Evolutionary conservation across 2,797 vertebrate species (phyloP).

Genomic region (Gobio occitaniae): DNA sequence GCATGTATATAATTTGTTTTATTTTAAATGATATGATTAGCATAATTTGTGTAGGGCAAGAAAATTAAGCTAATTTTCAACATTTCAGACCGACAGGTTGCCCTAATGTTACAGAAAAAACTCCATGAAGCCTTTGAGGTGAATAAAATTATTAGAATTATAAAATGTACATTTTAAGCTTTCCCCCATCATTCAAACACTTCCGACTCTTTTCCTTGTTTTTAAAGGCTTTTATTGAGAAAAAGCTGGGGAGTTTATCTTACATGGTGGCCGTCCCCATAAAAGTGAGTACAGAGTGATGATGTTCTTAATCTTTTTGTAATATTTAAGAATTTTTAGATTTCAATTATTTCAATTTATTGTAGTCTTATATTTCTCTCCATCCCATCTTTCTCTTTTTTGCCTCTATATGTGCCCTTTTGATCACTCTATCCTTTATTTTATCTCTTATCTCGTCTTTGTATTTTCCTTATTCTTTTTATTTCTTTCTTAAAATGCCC

Average conservation of each 20-base stretch:
- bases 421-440: background rate
- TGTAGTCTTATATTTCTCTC: background rate
- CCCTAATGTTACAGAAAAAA: conserved; percentile 80
- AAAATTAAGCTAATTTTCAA: background rate
- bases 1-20: background rate
- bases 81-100: conserved; percentile 78
- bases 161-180: background rate
- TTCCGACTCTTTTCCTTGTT: background rate
- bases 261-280: conserved; percentile 76
- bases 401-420: background rate
- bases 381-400: background rate
- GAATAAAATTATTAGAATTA: background rate
- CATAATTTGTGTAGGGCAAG: background rate
- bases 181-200: background rate
- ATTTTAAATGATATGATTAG: background rate
- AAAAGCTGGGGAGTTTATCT: conserved; percentile 71
- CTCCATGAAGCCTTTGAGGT: conserved; percentile 80
- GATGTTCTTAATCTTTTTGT: background rate
- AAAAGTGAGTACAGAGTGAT: conserved; percentile 68
- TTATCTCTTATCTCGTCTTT: background rate
- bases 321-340: background rate
- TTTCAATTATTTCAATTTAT: background rate
- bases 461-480: background rate
- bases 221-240: conserved; percentile 74
- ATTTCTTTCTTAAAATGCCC: background rate